Evolutionary conservation across 2,888 invertebrate species (phyloP).

Genomic region (Venustoraphidia nigricollis): DNA sequence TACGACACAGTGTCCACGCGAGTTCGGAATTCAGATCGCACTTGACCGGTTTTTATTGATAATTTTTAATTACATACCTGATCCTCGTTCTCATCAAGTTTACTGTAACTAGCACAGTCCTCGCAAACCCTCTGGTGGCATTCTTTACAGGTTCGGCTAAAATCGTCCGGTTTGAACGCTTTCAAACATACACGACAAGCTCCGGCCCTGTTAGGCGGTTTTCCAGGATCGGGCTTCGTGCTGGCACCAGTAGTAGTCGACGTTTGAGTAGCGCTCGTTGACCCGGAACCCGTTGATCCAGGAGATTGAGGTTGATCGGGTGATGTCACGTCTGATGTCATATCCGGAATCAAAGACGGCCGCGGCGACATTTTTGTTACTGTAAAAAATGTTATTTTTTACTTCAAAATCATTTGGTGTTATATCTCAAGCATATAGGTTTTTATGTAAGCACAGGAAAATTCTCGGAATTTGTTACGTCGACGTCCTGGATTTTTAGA

Average conservation of each 20-base stretch:
- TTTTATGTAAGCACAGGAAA: too few relatives aligned
- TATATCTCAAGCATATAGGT: too few relatives aligned
- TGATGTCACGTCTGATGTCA: constrained; percentile 25
- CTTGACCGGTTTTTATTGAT: too few relatives aligned
- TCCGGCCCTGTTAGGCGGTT: constrained; percentile 60
- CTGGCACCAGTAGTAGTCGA: constrained; percentile 22
- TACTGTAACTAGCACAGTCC: constrained; percentile 85
- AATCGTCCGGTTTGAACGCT: constrained; percentile 77
- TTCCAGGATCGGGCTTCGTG: constrained; percentile 43
- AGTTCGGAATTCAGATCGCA: too few relatives aligned
- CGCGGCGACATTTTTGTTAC: constrained; percentile 59
- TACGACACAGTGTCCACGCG: too few relatives aligned
- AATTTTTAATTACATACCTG: constrained; percentile 34
- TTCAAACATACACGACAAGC: constrained; percentile 76
- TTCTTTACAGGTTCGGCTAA: constrained; percentile 75
- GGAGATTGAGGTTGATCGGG: constrained; percentile 30
- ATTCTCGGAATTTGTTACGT: too few relatives aligned
- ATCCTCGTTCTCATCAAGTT: constrained; percentile 68
- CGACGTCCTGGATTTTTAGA: too few relatives aligned
- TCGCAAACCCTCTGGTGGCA: constrained; percentile 85
- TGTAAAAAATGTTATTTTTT: constrained; percentile 21
- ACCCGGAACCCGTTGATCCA: constrained; percentile 24
- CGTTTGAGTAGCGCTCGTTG: constrained; percentile 32
- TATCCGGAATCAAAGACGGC: constrained; percentile 37
- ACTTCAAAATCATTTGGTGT: too few relatives aligned